Evolutionary conservation across 2,888 invertebrate genomes (phyloP), one percentile per base, ranked within the genome.

Genomic region (Camptogramma bilineatum): DNA sequence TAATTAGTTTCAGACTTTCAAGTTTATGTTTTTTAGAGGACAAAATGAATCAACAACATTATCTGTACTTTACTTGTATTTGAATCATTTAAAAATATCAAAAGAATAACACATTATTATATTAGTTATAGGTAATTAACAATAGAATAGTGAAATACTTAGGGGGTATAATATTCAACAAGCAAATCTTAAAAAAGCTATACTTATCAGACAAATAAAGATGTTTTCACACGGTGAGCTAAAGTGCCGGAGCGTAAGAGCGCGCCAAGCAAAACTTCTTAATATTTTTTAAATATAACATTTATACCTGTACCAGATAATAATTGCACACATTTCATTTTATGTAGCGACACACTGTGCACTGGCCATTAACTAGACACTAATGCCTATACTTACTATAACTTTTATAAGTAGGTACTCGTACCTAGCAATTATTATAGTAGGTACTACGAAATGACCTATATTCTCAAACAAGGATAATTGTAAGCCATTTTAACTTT

Each of bases 61-160:
- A 42, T 51, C 48, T 34, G 57, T 66, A 62, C 57, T 59, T 55
- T 52, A 53, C 8, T 10, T 54, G 18, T 54, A 52, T 56, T 52
- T 47, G 34, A 47, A 28, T 57, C 50, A 70, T 67, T 53, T 63
- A 63, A 69, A 67, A 67, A 65, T 64, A 68, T 64, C 56, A 64
- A 55, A 56, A 62, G 53, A 62, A 66, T 58, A 68, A 62, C 62
- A 34, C 13, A 55, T 39, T 52, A 42, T 60, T 64, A 66, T 53
- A 70, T 46, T 34, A 52, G 16, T 55, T 57, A 34, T 34, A n/a
- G n/a, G n/a, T 34, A 13, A 34, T 13, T 13, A 39, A 39, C 34
- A 39, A 13, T 39, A 39, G 4, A 39, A 39, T 47, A 34, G 50
- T 50, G 8, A 16, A 51, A 19, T 17, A 60, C 18, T 7, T 44